These are phyloP conservation scores for Danio kyathit DNA, from an alignment of 2,797 vertebrate species.

Conservation along the genomic window DNA sequence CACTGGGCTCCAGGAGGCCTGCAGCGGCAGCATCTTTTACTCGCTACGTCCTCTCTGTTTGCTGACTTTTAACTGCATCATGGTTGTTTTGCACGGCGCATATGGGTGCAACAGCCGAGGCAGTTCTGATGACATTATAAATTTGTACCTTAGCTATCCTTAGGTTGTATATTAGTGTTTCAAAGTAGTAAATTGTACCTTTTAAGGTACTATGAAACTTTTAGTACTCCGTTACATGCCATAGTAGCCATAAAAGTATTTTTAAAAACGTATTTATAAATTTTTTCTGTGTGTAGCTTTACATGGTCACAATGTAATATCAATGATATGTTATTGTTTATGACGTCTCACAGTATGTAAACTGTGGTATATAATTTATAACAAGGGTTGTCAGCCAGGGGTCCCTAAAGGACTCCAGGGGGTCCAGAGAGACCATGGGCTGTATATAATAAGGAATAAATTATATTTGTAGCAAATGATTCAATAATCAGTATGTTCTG, in stretches of 20 bases:
- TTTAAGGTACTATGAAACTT: neutral
- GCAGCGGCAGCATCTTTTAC: slow-evolving; percentile 67
- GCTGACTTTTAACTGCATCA: slow-evolving; percentile 3
- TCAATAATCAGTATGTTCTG: neutral
- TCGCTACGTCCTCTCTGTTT: neutral
- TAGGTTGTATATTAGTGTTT: neutral
- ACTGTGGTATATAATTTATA: neutral
- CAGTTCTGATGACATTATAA: neutral
- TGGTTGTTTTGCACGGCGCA: neutral
- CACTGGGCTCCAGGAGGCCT: slow-evolving; percentile 79
- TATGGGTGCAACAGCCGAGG: too few species aligned
- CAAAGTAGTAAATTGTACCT: neutral
- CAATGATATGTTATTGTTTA: neutral
- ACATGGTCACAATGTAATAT: neutral
- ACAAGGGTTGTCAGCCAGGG: neutral
- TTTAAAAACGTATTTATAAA: too few species aligned
- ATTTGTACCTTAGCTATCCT: neutral
- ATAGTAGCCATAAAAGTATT: too few species aligned
- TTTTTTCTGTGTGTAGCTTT: neutral
- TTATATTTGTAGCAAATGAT: neutral
- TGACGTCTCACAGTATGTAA: neutral
- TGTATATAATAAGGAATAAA: neutral
- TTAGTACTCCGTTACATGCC: neutral
- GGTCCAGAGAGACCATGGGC: neutral
- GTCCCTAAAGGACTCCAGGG: neutral